These are phyloP conservation scores for Takifugu flavidus DNA, from an alignment of 2,113 vertebrate species.

Conservation along the genomic window DNA sequence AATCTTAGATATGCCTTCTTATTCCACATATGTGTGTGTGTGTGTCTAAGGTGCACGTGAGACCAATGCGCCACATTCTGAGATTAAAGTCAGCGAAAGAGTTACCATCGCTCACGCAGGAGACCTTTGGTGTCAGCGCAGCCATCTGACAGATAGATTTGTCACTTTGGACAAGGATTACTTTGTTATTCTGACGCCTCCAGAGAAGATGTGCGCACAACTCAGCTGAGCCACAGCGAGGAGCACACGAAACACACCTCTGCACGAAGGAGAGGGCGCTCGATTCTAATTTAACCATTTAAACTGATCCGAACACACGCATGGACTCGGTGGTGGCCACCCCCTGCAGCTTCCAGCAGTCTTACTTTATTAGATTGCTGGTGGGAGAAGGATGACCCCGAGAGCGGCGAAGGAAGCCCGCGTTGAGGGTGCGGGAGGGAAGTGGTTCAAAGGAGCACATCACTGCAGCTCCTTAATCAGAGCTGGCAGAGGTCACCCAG, in stretches of 20 bases:
- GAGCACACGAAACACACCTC: neutral
- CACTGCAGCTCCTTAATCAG: slow-evolving; percentile 94
- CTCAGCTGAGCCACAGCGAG: slow-evolving; percentile 10
- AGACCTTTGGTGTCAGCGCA: slow-evolving; percentile 72
- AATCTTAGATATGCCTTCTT: slow-evolving; percentile 21
- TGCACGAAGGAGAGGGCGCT: slow-evolving; percentile 8
- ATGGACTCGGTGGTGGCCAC: slow-evolving; percentile 32
- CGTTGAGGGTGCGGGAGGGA: slow-evolving; percentile 86
- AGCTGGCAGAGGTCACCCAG: slow-evolving; percentile 87
- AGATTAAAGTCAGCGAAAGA: slow-evolving; percentile 82
- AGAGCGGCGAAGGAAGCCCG: slow-evolving; percentile 85
- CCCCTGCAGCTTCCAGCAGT: slow-evolving; percentile 41
- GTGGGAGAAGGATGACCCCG: slow-evolving; percentile 74
- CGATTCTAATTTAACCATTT: slow-evolving; percentile 26
- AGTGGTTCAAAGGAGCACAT: slow-evolving; percentile 92
- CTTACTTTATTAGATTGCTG: slow-evolving; percentile 67
- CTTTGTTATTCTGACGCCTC: slow-evolving; percentile 58
- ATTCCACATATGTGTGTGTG: neutral
- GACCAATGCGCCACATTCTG: slow-evolving; percentile 79
- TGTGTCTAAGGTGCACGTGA: slow-evolving; percentile 2
- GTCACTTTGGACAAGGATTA: slow-evolving; percentile 64
- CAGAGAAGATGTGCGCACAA: slow-evolving; percentile 25
- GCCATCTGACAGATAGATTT: slow-evolving; percentile 59
- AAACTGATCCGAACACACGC: slow-evolving; percentile 11
- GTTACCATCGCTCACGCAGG: slow-evolving; percentile 66